Conservation (phyloP, 2,113 vertebrate species). For the Neotoma lepida region DNA sequence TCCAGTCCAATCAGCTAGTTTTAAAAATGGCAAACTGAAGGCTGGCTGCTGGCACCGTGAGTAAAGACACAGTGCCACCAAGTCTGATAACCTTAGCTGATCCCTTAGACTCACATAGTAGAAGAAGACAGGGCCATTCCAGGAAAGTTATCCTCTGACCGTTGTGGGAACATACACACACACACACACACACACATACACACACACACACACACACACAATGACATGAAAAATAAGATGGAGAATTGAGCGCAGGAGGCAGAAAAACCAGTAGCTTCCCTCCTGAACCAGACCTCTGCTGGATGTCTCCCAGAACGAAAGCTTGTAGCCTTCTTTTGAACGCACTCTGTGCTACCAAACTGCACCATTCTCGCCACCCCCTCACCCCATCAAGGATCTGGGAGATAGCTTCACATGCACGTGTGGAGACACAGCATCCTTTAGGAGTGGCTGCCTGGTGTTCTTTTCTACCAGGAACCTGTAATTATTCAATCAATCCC, state of each 20-base stretch:
- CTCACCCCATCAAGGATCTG: not conserved
- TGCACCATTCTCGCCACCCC: fast-evolving
- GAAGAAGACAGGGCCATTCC: not conserved
- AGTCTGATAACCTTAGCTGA: not conserved
- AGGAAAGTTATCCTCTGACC: not conserved
- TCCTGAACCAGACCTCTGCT: not conserved
- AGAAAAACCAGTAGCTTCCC: not conserved
- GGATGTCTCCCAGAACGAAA: conserved; percentile 12
- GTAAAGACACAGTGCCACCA: not conserved
- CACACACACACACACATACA: not conserved
- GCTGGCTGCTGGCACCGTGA: not conserved
- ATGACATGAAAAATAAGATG: not conserved
- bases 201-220: not conserved
- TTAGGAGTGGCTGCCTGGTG: not conserved
- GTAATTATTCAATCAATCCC: conserved; percentile 21
- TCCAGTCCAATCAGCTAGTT: not conserved
- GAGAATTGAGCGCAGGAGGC: not conserved
- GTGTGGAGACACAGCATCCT: not conserved
- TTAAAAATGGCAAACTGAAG: not conserved
- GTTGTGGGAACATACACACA: too few relatives aligned
- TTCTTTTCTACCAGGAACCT: not conserved
- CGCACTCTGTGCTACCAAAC: not conserved
- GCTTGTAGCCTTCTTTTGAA: not conserved
- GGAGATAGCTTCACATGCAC: not conserved
- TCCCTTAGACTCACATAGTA: too few relatives aligned